These are phyloP conservation scores for Carassius carassius DNA, from an alignment of 2,113 vertebrate species.

Conservation along the genomic window DNA sequence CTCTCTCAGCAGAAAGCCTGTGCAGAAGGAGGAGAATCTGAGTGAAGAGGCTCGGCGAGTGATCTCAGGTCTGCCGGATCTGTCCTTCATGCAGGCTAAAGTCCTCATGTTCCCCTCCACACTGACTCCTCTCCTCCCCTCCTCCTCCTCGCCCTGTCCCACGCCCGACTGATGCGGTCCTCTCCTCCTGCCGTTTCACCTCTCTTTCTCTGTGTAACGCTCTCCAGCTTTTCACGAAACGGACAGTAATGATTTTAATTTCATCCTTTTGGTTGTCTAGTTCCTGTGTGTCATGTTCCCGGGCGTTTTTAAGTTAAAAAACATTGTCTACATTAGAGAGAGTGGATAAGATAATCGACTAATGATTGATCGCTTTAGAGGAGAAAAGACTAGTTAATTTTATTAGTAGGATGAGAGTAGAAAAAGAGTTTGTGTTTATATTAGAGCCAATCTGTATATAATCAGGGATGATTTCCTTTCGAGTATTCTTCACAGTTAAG, in stretches of 20 bases:
- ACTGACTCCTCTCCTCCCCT: constrained; percentile 82
- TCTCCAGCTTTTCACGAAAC: not conserved
- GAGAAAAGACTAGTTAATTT: constrained; percentile 59
- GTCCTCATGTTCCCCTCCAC: constrained; percentile 98
- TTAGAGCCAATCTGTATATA: constrained; percentile 50
- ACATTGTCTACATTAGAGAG: not conserved
- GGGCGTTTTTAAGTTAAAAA: not conserved
- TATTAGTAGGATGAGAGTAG: not conserved
- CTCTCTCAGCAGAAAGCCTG: constrained; percentile 76
- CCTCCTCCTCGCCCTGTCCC: constrained; percentile 64
- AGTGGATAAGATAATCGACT: not conserved
- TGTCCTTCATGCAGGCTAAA: constrained; percentile 99
- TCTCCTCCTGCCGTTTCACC: not conserved
- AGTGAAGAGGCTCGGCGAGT: constrained; percentile 91
- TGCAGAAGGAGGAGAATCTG: constrained; percentile 89
- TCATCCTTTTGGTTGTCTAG: not conserved
- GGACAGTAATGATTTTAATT: not conserved
- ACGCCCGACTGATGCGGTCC: constrained; percentile 62
- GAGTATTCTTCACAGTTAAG: constrained; percentile 61
- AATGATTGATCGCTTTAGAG: not conserved
- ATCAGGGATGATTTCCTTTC: constrained; percentile 47
- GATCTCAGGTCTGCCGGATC: constrained; percentile 89
- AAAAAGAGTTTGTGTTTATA: constrained; percentile 22
- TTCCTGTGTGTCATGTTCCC: not conserved
- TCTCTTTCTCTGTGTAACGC: constrained; percentile 9